Evolutionary conservation across 2,888 invertebrate genomes (phyloP), one percentile per base, ranked within the genome.

Genomic region (Drosophila pegasa): DNA sequence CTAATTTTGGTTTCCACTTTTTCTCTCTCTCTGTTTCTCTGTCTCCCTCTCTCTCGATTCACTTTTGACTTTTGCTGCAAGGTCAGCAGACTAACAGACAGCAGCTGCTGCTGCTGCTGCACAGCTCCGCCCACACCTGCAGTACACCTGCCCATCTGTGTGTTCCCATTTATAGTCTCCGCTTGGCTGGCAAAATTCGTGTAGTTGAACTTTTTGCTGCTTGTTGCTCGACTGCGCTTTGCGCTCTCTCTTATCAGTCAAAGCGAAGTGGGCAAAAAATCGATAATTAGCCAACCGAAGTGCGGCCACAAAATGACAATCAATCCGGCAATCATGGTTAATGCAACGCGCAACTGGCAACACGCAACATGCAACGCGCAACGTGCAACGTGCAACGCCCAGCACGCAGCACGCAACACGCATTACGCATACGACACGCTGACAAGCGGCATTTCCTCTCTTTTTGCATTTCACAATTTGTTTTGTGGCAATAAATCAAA

Each of bases 211-310:
- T 58, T 12, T 69, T 33, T 51, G 12, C 35, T 16, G 50, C 35
- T 48, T 54, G 48, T 52, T 38, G 47, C 56, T 55, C 45, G 40
- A 60, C 1, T 51, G 27, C 35, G 40, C 40, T 62, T 37, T 52
- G 38, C 10, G 29, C 9, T 31, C 14, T 31, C 14, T 20, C 27
- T 22, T 51, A 64, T 64, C 64, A 63, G 25, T 40, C 29, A 22
- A 38, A 48, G 63, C 52, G 16, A 62, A 51, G 16, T 62, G 40
- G 40, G 25, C 41, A 27, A 47, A 51, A 78, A 83, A 81, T 81
- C 87, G 48, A 81, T 81, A 86, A 82, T 83, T 80, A 68, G 59
- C 43, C 52, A 16, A 22, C 20, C n/a, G 33, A 33, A 29, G 16
- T 22, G 38, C 38, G 63, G 51, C 41, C 6, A 31, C 48, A 18